Base-by-base conservation (phyloP, 2,113 vertebrate genomes). In the Vombatus ursinus region DNA sequence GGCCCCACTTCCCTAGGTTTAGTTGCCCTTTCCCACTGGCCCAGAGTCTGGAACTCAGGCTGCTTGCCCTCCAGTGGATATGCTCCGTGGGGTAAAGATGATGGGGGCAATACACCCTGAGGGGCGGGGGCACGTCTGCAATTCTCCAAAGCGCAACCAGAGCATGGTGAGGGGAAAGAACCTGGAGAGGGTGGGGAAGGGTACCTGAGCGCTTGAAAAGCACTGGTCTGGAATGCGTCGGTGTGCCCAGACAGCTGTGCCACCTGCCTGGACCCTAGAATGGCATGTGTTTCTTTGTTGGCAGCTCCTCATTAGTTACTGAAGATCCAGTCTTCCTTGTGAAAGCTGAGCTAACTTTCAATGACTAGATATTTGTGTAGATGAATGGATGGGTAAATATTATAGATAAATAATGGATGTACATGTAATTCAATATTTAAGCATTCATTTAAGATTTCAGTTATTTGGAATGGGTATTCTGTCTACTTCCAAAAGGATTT, bases 401-500 rank as follows among this genome's bases (percentile, higher is more conserved):
- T 68, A 37, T 68, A 68, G 12, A 68, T 61, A 31, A 61, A 61
- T 61, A 61, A 61, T 61, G 12, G 37, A 37, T 68, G 31, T 37
- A 16, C 61, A 68, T 37, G 12, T 37, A 37, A 68, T 68, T 68
- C 61, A 16, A 37, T 68, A 68, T 37, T 68, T 68, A 68, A 37
- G 31, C 31, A 37, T 68, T 37, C 61, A 3, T 61, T 61, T 31
- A 14, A 68, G 61, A 68, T 68, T 68, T 37, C 31, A 6, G 61
- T 12, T 5, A 68, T 68, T 68, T 68, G 28, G 61, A 68, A 37
- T 68, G 31, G 89, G 12, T 77, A 52, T 57, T 31, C 48, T 57
- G 94, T 52, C 90, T 77, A 52, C 51, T 94, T 91, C 94, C 44
- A 50, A 92, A 95, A 93, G 52, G 93, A 94, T 92, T 53, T 53